Percentiles rank a stretch among this genome's conserved stretches.
These are phyloP conservation scores for Bombus vancouverensis DNA, from an alignment of 1,140 invertebrate species.

Conservation along the genomic window DNA sequence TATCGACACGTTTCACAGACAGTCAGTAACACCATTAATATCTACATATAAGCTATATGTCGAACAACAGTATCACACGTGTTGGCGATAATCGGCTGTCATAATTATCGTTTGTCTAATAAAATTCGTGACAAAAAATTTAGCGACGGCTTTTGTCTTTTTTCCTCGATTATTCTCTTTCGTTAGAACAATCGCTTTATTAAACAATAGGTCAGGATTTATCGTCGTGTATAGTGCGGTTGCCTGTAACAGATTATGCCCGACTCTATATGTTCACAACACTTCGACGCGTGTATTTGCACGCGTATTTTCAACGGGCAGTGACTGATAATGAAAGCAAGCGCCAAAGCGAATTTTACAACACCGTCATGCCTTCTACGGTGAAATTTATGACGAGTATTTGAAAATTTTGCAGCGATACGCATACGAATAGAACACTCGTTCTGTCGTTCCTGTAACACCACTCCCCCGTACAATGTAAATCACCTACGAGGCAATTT, in stretches of 20 bases:
- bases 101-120: not conserved
- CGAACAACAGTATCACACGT: not conserved
- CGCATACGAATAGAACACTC: not conserved
- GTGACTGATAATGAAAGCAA: slow-evolving; percentile 24
- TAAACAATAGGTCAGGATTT: slow-evolving; percentile 8
- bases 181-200: slow-evolving; percentile 3
- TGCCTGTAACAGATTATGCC: not conserved
- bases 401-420: not conserved
- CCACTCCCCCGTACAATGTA: not conserved
- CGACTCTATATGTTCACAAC: not conserved
- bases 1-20: slow-evolving; percentile 11
- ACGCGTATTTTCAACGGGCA: slow-evolving; percentile 27
- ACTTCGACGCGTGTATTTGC: not conserved
- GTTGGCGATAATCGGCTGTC: too few species aligned
- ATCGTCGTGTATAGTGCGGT: not conserved
- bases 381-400: not conserved
- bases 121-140: not conserved
- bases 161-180: not conserved
- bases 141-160: too few species aligned
- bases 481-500: not conserved
- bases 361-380: not conserved
- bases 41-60: not conserved
- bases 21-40: slow-evolving; percentile 12
- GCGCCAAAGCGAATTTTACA: slow-evolving; percentile 1
- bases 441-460: not conserved